Evolutionary conservation across 2,888 invertebrate genomes (phyloP).

Genomic region (Mamestra brassicae): DNA sequence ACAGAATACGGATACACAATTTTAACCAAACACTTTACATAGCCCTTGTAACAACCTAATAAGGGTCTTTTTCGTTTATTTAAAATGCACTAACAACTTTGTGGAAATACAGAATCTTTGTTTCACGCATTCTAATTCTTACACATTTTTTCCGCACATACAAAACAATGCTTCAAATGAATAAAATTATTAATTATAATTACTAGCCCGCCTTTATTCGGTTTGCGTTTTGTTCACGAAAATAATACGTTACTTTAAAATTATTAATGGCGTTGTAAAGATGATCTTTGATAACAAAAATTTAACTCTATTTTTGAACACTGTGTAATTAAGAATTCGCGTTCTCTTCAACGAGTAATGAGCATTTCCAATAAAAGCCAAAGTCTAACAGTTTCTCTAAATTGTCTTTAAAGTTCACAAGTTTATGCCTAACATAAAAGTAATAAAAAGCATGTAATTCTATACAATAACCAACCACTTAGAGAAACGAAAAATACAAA

Average conservation of each 20-base stretch:
- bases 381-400: neutral
- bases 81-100: conserved; percentile 35
- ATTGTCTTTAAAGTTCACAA: neutral
- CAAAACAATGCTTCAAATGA: conserved; percentile 81
- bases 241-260: conserved; percentile 64
- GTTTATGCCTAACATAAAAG: conserved; percentile 4
- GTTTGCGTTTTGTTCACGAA: conserved; percentile 76
- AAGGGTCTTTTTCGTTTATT: conserved; percentile 59
- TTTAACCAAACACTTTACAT: conserved; percentile 37
- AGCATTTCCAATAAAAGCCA: conserved; percentile 1
- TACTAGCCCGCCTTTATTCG: conserved; percentile 73
- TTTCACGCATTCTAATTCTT: conserved; percentile 83
- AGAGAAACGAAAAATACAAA: conserved; percentile 29
- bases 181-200: conserved; percentile 76
- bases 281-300: conserved; percentile 53
- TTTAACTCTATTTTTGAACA: conserved; percentile 42
- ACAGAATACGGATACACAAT: conserved; percentile 71
- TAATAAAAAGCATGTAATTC: neutral
- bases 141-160: conserved; percentile 79
- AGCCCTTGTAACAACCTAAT: conserved; percentile 57
- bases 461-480: neutral
- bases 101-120: conserved; percentile 68
- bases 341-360: neutral
- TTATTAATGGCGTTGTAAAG: conserved; percentile 63
- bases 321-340: conserved; percentile 12